Percentiles rank a stretch among this genome's conserved stretches.
phyloP scores from a whole-genome alignment of 2,113 vertebrate species.

The Semicossyphus pulcher region DNA sequence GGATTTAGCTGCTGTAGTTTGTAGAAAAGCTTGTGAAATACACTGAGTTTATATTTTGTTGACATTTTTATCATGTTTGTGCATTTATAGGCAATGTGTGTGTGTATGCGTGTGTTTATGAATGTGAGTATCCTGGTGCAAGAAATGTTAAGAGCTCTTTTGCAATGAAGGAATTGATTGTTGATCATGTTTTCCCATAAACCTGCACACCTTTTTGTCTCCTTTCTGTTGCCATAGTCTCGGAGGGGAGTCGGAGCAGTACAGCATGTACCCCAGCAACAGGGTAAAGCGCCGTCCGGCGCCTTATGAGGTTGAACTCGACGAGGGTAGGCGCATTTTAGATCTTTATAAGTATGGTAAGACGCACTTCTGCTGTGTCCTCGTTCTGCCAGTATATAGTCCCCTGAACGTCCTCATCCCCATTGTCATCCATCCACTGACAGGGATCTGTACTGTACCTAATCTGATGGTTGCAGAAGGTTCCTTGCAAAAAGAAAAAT shows the following conservation, averaged over 20 bases:
- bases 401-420: slow-evolving; percentile 56
- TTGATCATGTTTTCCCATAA: slow-evolving; percentile 5
- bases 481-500: slow-evolving; percentile 27
- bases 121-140: neutral
- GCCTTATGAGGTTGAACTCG: slow-evolving; percentile 96
- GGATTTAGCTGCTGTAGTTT: neutral
- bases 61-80: neutral
- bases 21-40: neutral
- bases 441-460: slow-evolving; percentile 51
- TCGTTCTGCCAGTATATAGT: slow-evolving; percentile 72
- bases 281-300: slow-evolving; percentile 90
- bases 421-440: slow-evolving; percentile 70
- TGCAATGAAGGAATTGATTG: neutral
- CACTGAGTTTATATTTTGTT: neutral
- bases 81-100: neutral
- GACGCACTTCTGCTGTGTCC: slow-evolving; percentile 77
- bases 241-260: slow-evolving; percentile 92
- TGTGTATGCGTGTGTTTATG: neutral
- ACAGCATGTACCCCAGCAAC: slow-evolving; percentile 92
- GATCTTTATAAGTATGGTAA: slow-evolving; percentile 84
- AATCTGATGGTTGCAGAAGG: slow-evolving; percentile 60
- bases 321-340: slow-evolving; percentile 88
- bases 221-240: slow-evolving; percentile 80
- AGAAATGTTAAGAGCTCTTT: neutral
- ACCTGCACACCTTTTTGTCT: slow-evolving; percentile 45